A percentile compares a stretch with the other conserved stretches of the same genome.
Conservation (phyloP, 2,113 vertebrate species). For the Lathamus discolor region DNA sequence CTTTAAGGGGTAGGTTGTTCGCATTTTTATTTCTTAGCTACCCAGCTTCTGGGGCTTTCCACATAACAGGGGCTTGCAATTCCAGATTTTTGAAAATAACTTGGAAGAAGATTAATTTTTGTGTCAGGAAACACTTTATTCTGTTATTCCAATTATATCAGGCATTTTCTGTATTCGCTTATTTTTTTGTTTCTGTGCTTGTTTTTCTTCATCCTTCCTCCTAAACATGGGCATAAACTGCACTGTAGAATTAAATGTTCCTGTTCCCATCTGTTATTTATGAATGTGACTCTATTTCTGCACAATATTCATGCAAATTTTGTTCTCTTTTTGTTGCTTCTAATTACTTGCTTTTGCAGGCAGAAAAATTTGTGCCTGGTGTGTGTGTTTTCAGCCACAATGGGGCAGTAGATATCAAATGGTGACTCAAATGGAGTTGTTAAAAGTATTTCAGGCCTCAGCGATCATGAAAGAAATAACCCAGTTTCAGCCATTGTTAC, state of each 20-base stretch:
- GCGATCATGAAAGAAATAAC: neutral
- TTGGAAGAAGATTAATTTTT: neutral
- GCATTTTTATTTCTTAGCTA: neutral
- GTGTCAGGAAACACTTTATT: neutral
- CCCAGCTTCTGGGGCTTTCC: neutral
- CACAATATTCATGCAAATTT: neutral
- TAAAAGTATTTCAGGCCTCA: neutral
- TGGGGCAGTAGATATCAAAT: neutral
- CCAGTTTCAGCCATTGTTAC: neutral
- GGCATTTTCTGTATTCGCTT: neutral
- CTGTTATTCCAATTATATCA: neutral
- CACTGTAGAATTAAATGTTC: neutral
- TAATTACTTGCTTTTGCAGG: neutral
- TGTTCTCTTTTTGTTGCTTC: neutral
- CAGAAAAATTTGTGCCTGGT: fast-evolving
- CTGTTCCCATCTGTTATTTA: neutral
- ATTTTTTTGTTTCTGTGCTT: neutral
- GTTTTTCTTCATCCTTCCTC: neutral
- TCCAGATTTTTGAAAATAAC: neutral
- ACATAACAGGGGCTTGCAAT: neutral
- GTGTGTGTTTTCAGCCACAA: neutral
- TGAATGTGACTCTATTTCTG: neutral
- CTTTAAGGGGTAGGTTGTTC: neutral
- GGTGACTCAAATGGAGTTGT: neutral
- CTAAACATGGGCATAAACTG: neutral